Evolutionary conservation across 2,888 invertebrate species (phyloP), one percentile per base, ranked within the genome.

Genomic region (Tholera decimalis): DNA sequence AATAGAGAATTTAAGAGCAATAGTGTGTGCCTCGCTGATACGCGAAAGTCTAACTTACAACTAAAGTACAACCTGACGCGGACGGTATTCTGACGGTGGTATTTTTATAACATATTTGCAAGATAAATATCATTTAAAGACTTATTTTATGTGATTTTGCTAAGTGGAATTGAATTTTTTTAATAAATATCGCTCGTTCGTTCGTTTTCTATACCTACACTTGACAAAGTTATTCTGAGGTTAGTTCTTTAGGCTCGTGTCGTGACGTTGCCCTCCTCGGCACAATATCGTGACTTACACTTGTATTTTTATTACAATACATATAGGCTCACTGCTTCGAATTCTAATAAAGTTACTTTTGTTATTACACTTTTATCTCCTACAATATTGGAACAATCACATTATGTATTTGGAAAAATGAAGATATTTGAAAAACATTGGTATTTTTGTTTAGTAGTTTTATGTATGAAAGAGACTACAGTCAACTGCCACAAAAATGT

Each of bases 171-270:
- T n/a, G n/a, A n/a, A n/a, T n/a, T n/a, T n/a, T n/a, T n/a, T n/a
- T n/a, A n/a, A n/a, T n/a, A n/a, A n/a, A n/a, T n/a, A n/a, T n/a
- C n/a, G n/a, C n/a, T n/a, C n/a, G n/a, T n/a, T n/a, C n/a, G n/a
- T n/a, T n/a, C 47, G 49, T 63, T 41, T 72, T 64, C 43, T 54
- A 50, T 73, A 26, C 49, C 49, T 72, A 26, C 18, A 46, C 43
- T 47, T 47, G 15, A 33, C 6, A 28, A 43, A n/a, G 41, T 22
- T 28, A 33, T 50, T 41, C 15, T 24, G 13, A 11, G 24, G 30
- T 6, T 24, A 22, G 2, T 2, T 39, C 37, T 33, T 4, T 15
- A 39, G 24, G 39, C 9, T 18, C 22, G 35, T 33, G 33, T 54
- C 54, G 9, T 18, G n/a, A 33, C 22, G 15, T 20, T 55, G 65